Conservation (phyloP, 2,888 invertebrate species). For the Agonopterix heracliana region DNA sequence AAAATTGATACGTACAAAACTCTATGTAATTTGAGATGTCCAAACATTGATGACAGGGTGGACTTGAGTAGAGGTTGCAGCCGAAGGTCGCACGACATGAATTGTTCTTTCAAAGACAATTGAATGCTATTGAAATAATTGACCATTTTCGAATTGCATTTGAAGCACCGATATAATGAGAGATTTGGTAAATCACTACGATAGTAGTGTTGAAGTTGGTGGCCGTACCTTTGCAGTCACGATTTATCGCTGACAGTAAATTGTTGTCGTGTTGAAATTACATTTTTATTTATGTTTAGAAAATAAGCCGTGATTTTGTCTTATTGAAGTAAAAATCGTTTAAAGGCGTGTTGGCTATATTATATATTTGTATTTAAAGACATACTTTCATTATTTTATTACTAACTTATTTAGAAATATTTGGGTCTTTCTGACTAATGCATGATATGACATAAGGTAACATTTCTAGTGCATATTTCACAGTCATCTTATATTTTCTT, state of each 20-base stretch:
- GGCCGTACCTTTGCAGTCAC: conserved; percentile 43
- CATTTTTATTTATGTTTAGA: not conserved
- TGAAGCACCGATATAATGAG: conserved; percentile 43
- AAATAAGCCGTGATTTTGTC: no score
- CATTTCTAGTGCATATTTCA: no score
- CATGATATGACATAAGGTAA: no score
- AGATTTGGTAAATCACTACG: conserved; percentile 51
- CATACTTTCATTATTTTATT: no score
- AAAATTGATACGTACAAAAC: no score
- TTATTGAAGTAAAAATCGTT: no score
- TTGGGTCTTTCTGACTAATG: no score
- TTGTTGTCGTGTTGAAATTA: conserved; percentile 2
- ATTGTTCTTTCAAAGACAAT: conserved; percentile 50
- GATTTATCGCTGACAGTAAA: conserved; percentile 32
- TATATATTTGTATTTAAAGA: no score
- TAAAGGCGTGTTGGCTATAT: no score
- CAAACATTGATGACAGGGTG: conserved; percentile 10
- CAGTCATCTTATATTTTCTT: no score
- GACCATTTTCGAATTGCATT: conserved; percentile 53
- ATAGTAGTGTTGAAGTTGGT: conserved; percentile 36
- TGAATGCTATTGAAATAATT: conserved; percentile 54
- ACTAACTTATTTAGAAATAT: no score
- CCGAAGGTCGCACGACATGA: conserved; percentile 36
- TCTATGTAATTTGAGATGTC: not conserved
- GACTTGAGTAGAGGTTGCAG: conserved; percentile 13